Evolutionary conservation across 1,140 invertebrate species (phyloP).

Genomic region (Meloidogyne exigua): DNA sequence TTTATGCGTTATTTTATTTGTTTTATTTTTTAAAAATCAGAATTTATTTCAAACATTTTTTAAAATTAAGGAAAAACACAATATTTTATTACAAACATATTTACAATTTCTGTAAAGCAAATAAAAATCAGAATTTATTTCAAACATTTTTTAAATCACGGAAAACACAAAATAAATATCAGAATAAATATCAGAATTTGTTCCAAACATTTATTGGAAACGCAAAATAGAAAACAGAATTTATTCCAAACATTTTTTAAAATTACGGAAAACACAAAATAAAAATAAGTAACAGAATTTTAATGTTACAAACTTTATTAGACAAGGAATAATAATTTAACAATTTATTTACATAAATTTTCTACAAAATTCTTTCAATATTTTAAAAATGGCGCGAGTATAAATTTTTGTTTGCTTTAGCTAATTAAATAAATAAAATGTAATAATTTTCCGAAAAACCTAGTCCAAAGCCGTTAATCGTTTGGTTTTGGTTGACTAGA

Average conservation of each 20-base stretch:
- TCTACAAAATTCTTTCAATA: too few species aligned
- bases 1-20: too few species aligned
- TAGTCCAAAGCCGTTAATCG: constrained; percentile 4
- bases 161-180: neutral
- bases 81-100: too few species aligned
- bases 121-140: too few species aligned
- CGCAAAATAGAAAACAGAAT: neutral
- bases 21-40: too few species aligned
- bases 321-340: too few species aligned
- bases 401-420: neutral
- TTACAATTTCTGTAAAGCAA: neutral
- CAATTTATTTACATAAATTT: too few species aligned
- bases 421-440: neutral
- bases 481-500: neutral
- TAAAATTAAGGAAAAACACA: too few species aligned
- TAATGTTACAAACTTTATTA: neutral
- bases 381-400: neutral
- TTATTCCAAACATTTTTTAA: neutral
- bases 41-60: too few species aligned
- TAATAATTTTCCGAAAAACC: neutral
- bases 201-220: neutral
- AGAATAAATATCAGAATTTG: neutral
- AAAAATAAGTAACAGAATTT: neutral
- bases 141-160: neutral
- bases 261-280: neutral